Conservation (phyloP, 1,140 invertebrate genomes). For the Phthorimaea operculella region DNA sequence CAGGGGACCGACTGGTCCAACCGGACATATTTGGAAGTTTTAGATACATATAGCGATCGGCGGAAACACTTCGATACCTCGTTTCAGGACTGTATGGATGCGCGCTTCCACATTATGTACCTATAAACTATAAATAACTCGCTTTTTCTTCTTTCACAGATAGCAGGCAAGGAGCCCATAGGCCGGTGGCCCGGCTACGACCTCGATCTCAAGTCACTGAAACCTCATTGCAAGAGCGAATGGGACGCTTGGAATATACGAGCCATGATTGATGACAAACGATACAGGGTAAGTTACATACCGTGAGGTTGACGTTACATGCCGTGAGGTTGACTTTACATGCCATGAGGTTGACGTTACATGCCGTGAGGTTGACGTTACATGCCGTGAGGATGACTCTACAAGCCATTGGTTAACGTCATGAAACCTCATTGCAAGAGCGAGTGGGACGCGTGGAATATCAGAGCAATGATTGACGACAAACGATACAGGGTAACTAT, state of each 20-base stretch:
- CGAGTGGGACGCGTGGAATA: no score
- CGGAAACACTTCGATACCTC: no score
- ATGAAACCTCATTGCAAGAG: no score
- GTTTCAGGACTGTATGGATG: no score
- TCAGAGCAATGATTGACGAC: no score
- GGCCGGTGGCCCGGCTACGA: constrained; percentile 40
- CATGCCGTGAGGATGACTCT: background rate
- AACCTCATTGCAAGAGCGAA: constrained; percentile 44
- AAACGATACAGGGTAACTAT: no score
- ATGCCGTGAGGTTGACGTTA: background rate
- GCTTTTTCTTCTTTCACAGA: constrained; percentile 17
- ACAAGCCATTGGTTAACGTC: no score
- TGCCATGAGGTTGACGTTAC: background rate
- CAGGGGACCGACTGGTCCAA: no score
- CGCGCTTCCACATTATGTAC: no score
- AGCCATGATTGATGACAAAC: constrained; percentile 47
- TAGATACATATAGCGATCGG: no score
- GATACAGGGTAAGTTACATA: constrained; percentile 36
- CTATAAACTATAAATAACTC: no score
- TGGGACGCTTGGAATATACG: constrained; percentile 50
- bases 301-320: background rate
- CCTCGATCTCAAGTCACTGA: constrained; percentile 46
- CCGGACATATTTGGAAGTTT: no score
- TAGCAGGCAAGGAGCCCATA: constrained; percentile 46
- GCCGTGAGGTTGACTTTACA: background rate